A percentile compares a stretch with the other conserved stretches of the same genome.
Evolutionary conservation across 2,888 invertebrate species (phyloP).

Genomic region (Zaprionus bogoriensis): DNA sequence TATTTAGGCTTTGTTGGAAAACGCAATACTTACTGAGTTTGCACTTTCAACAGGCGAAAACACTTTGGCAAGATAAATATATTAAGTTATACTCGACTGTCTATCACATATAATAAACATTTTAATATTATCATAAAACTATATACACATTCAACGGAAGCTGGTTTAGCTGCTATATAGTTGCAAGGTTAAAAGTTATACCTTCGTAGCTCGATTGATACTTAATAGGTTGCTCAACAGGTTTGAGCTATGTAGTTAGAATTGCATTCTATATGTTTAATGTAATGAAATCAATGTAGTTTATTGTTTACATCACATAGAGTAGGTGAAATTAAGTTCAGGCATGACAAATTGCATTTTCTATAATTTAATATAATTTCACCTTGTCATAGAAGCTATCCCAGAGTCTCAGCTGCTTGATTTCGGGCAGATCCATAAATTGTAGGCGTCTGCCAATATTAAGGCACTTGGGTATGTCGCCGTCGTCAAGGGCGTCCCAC

Average conservation of each 20-base stretch:
- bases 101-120: no score
- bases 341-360: not conserved
- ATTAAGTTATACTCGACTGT: no score
- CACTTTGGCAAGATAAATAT: no score
- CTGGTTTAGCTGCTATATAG: no score
- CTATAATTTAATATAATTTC: conserved; percentile 28
- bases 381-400: conserved; percentile 69
- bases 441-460: conserved; percentile 70
- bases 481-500: conserved; percentile 43
- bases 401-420: conserved; percentile 74
- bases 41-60: no score
- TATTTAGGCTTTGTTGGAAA: no score
- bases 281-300: not conserved
- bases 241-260: not conserved
- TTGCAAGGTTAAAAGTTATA: no score
- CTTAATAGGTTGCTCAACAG: not conserved
- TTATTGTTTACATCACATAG: not conserved
- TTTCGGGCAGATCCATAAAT: conserved; percentile 77
- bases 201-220: no score
- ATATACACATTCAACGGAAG: no score
- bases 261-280: not conserved
- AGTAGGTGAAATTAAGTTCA: not conserved
- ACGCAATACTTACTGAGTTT: no score
- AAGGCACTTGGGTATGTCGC: conserved; percentile 48
- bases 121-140: no score